Evolutionary conservation across 2,888 invertebrate species (phyloP), one percentile per base, ranked within the genome.

Genomic region (Amorpha juglandis): DNA sequence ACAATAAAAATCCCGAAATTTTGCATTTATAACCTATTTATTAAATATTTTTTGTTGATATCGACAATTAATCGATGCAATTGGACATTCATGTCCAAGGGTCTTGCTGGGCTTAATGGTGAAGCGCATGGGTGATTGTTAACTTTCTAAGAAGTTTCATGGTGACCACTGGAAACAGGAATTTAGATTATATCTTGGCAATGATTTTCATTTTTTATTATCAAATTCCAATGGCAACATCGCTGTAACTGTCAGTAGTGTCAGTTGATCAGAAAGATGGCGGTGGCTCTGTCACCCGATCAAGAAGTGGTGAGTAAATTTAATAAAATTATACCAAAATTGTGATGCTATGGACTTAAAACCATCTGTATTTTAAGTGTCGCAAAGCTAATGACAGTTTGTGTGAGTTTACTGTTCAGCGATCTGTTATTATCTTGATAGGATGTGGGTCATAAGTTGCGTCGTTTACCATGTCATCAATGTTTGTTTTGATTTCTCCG

Each of bases 201-300:
- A n/a, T n/a, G n/a, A n/a, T n/a, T n/a, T n/a, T n/a, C n/a, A n/a
- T n/a, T n/a, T n/a, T n/a, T n/a, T n/a, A n/a, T n/a, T n/a, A n/a
- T n/a, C n/a, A n/a, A n/a, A n/a, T n/a, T n/a, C n/a, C n/a, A n/a
- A n/a, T 63, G 48, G 33, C 33, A 48, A n/a, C n/a, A 48, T 21
- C 9, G 14, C 7, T 7, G 38, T 7, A 38, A 38, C 38, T 38
- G 38, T 38, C 38, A 7, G 3, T 7, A n/a, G n/a, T 50, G 69
- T 76, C 74, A 75, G 75, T 75, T 76, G 67, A 71, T 77, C 67
- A 71, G 65, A 88, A 94, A 94, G 79, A 93, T 93, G 96, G 96
- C 96, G 94, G 95, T 96, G 93, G 95, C 95, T 84, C 94, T 96
- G 94, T 95, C 96, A 92, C 95, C 95, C 87, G 96, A 96, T 89